phyloP scores from a whole-genome alignment of 35 echinoderm and acorn worm genomes.

The Lytechinus variegatus region DNA sequence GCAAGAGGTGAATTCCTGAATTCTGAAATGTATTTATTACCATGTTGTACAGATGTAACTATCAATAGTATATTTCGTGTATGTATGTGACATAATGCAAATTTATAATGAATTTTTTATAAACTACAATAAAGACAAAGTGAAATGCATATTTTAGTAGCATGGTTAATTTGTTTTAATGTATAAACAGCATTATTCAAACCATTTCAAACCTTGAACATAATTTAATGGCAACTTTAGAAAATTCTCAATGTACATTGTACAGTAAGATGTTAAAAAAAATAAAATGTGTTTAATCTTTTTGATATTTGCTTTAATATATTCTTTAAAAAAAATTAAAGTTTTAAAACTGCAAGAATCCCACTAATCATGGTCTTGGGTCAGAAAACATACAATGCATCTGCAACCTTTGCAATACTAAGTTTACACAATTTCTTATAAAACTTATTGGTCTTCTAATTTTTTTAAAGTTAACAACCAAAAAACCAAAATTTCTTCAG shows the following conservation, averaged over 20 bases:
- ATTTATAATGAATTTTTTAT: neutral
- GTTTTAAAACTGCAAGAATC: no score
- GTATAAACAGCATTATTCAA: neutral
- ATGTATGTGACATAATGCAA: neutral
- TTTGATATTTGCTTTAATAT: no score
- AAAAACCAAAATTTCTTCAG: no score
- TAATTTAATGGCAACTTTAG: neutral
- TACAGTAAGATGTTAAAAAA: neutral
- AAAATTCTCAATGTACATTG: neutral
- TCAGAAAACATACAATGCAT: no score
- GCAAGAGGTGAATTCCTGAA: no score
- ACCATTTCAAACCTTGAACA: neutral
- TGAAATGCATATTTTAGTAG: neutral
- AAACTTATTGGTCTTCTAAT: no score
- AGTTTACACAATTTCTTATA: no score
- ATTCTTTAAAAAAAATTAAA: no score
- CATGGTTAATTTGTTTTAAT: neutral
- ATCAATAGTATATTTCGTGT: neutral
- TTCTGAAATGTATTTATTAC: neutral
- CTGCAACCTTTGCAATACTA: no score
- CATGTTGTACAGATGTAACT: neutral
- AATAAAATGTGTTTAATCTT: no score
- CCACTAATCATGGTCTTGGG: no score
- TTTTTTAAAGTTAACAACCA: no score
- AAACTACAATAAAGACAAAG: neutral